Evolutionary conservation across 2,113 vertebrate genomes (phyloP).

Genomic region (Phalacrocorax aristotelis): DNA sequence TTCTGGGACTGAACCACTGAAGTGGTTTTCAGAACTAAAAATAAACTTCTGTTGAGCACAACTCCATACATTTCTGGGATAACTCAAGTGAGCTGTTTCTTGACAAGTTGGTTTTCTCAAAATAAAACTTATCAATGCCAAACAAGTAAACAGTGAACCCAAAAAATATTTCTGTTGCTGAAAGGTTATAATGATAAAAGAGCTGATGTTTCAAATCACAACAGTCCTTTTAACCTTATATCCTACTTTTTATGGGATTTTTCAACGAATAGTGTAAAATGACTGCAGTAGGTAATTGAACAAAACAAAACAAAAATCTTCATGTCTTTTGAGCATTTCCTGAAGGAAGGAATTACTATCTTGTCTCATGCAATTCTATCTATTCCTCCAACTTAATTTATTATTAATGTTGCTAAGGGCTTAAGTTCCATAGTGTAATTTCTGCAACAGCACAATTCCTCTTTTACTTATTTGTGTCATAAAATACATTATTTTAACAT

Average conservation of each 20-base stretch:
- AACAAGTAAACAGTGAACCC: background rate
- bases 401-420: background rate
- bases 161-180: background rate
- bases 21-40: constrained; percentile 25
- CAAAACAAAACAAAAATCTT: background rate
- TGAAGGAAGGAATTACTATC: background rate
- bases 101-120: background rate
- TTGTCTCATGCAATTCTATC: background rate
- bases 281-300: background rate
- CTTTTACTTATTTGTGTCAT: background rate
- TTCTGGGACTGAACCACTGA: background rate
- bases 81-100: background rate
- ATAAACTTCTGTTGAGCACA: background rate
- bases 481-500: background rate
- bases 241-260: background rate
- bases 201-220: background rate
- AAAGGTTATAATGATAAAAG: background rate
- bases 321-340: background rate
- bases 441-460: background rate
- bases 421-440: background rate
- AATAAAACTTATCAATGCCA: background rate
- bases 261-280: background rate
- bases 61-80: background rate
- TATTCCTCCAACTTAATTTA: background rate
- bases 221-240: background rate